Evolutionary conservation across 2,888 invertebrate species (phyloP), one percentile per base, ranked within the genome.

Genomic region (Pemphredon lugubris): DNA sequence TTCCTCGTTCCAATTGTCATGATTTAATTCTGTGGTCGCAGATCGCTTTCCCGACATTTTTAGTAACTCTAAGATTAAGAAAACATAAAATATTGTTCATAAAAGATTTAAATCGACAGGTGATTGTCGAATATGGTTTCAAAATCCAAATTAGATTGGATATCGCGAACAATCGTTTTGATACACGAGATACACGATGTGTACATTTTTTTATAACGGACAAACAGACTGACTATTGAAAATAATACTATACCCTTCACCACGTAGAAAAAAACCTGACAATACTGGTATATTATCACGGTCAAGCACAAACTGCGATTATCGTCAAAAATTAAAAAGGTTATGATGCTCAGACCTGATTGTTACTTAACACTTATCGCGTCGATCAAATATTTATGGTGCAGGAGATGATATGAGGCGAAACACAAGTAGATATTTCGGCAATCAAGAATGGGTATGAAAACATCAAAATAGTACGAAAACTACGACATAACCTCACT

Each of bases 1-100:
- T 59, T 96, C 96, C 67, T 93, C 90, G 86, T 96, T 94, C 96
- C 97, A 97, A 88, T 97, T 97, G 9, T 95, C 94, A 83, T 95
- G 95, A 90, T 95, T 96, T 74, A 97, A 90, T 63, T 96, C 94
- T 18, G 92, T 92, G 3, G 94, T 92, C 23, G 97, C 96, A 79
- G 91, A 90, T 73, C 97, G 92, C 91, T 97, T 97, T 53, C 90
- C 88, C 80, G 95, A 92, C 95, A 95, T 96, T 58, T 51, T 72
- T 77, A 26, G 20, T 26, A 32, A 47, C 58, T 58, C 23, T 60
- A 42, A 9, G 42, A 26, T 37, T 26, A 21, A 11, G 9, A 51
- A 37, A 30, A n/a, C n/a, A 14, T 37, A 14, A 26, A 11, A 39
- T 37, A 34, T 14, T 3, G 6, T 34, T 34, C n/a, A 34, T 9